Evolutionary conservation across 2,797 vertebrate genomes (phyloP), one percentile per base, ranked within the genome.

Genomic region (Chelon auratus): DNA sequence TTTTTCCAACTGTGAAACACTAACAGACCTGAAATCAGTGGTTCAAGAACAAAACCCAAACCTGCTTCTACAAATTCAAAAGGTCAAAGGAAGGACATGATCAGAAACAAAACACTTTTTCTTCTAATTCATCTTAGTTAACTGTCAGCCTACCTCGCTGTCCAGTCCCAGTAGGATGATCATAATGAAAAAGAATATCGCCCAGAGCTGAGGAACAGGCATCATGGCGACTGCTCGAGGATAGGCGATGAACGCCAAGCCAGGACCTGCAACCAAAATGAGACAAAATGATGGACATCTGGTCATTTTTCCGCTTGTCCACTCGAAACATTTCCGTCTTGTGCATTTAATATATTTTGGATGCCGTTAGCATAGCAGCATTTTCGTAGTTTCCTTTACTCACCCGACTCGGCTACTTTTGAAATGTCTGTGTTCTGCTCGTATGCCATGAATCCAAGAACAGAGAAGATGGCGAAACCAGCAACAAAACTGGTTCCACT

Each of bases 391-490:
- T 12, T 24, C 36, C 48, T 53, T 52, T 60, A 48, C 65, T 81
- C 62, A 95, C 95, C 95, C 68, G 95, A 95, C 78, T 95, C 93
- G 18, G 95, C 94, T 58, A 95, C 95, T 69, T 84, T 87, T 42
- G 95, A 93, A 72, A 95, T 95, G 76, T 94, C 84, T 13, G 84
- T 91, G 48, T 93, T 88, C 77, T 95, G 94, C 71, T 95, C 95
- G 33, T 93, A 92, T 0, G 95, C 94, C 95, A 95, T 95, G 71
- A 95, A 95, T 62, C 95, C 95, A 50, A 95, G 92, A 33, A 82
- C 95, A 72, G 95, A 95, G 84, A 95, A 95, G 39, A 95, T 95
- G 53, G 95, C 95, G 89, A 95, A 95, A 8, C 95, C 95, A 59
- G 95, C 94, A 9, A 95, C 90, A 86, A 95, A 95, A 80, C 95